Conservation (phyloP, 2,888 invertebrate species). For the Atrina japonica region DNA sequence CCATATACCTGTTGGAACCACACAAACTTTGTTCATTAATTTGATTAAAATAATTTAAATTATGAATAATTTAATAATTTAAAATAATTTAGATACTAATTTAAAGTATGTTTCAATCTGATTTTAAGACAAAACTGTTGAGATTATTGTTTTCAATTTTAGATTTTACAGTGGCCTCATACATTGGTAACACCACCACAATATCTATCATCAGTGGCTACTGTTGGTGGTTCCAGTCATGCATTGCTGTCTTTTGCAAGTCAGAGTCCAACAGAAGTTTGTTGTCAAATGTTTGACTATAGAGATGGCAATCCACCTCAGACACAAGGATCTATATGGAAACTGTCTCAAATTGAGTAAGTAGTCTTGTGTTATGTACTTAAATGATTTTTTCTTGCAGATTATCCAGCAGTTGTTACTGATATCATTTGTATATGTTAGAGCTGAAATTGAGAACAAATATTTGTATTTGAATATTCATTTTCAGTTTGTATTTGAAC, state of each 20-base stretch:
- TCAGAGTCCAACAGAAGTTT: slow-evolving; percentile 63
- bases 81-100: too few relatives aligned
- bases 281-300: slow-evolving; percentile 47
- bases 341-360: slow-evolving; percentile 50
- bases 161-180: slow-evolving; percentile 70
- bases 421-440: too few relatives aligned
- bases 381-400: background rate
- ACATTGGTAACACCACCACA: slow-evolving; percentile 58
- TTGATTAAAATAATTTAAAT: too few relatives aligned
- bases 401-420: too few relatives aligned
- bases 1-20: too few relatives aligned
- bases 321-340: slow-evolving; percentile 49
- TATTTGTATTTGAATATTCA: too few relatives aligned
- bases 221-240: slow-evolving; percentile 29
- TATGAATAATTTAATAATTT: too few relatives aligned
- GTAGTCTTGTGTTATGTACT: background rate
- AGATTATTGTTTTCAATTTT: background rate
- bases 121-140: too few relatives aligned
- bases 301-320: slow-evolving; percentile 35
- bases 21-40: too few relatives aligned
- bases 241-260: slow-evolving; percentile 59
- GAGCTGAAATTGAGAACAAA: too few relatives aligned
- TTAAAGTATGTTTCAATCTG: too few relatives aligned
- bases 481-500: too few relatives aligned
- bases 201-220: slow-evolving; percentile 48